These are phyloP conservation scores for Pseudopipra pipra DNA, from an alignment of 2,113 vertebrate genomes.

Conservation along the genomic window DNA sequence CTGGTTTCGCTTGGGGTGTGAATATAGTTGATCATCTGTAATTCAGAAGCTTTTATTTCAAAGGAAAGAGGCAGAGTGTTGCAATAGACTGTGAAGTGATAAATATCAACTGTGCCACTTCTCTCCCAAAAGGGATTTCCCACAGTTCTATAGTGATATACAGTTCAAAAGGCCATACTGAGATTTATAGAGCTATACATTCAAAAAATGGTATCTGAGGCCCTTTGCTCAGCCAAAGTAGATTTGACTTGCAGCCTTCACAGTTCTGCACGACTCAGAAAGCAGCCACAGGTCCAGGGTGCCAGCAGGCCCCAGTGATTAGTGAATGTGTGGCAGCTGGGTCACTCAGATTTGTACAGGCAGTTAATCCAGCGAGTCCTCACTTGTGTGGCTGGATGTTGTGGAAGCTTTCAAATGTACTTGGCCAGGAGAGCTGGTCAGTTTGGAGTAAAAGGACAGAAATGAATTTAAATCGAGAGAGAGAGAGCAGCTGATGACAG, in stretches of 20 bases:
- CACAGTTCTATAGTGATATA: slow-evolving; percentile 43
- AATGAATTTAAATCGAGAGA: not conserved
- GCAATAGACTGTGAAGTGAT: slow-evolving; percentile 59
- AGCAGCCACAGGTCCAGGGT: not conserved
- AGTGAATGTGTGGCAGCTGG: not conserved
- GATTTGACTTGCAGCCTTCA: not conserved
- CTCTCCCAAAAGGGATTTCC: slow-evolving; percentile 67
- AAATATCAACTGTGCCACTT: slow-evolving; percentile 58
- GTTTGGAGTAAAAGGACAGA: not conserved
- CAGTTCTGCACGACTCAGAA: not conserved
- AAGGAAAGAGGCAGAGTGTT: slow-evolving; percentile 49
- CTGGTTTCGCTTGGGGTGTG: slow-evolving; percentile 59
- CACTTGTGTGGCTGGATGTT: not conserved
- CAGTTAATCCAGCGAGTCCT: not conserved
- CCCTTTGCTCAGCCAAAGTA: not conserved
- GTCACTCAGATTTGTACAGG: not conserved
- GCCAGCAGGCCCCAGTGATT: not conserved
- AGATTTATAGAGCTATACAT: slow-evolving; percentile 45
- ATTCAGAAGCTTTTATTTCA: slow-evolving; percentile 63
- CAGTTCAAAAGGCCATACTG: slow-evolving; percentile 58
- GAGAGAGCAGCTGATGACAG: not conserved
- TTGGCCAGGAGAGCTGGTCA: not conserved
- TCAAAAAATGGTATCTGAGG: not conserved
- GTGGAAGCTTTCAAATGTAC: not conserved
- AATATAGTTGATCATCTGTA: slow-evolving; percentile 62